Conservation (phyloP, 37 sponge, comb jelly and placozoan species). For the Agelas oroides region DNA sequence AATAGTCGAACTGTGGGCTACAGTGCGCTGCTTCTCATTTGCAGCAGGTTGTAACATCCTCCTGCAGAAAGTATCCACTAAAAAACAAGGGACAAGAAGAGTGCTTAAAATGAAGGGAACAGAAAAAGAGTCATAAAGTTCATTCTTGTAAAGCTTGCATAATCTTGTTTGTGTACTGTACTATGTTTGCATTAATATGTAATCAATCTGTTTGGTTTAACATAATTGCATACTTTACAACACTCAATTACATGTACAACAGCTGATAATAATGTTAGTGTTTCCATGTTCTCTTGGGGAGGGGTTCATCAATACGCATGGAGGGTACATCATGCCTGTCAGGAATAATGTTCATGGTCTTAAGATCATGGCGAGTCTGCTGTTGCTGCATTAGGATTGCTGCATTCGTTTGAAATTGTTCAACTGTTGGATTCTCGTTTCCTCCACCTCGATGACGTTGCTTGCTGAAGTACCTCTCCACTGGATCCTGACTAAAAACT, state of each 20-base stretch:
- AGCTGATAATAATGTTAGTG: background rate
- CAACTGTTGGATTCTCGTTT: conserved; percentile 21
- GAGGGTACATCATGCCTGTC: background rate
- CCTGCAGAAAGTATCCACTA: background rate
- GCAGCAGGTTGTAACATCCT: conserved; percentile 11
- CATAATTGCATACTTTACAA: no score
- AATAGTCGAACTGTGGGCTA: conserved; percentile 29
- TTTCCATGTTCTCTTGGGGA: background rate
- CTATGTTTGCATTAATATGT: background rate
- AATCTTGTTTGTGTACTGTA: background rate
- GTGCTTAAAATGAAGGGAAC: conserved; percentile 1
- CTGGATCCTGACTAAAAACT: conserved; percentile 21
- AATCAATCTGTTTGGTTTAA: background rate
- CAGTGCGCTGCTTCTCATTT: conserved; percentile 24
- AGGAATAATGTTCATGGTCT: conserved; percentile 18
- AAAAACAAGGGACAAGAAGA: conserved; percentile 36
- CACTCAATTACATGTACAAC: no score
- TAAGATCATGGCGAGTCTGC: background rate
- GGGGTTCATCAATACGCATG: background rate
- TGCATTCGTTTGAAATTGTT: background rate
- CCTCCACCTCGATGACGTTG: conserved; percentile 14
- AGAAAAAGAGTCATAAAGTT: background rate
- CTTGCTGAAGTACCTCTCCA: background rate
- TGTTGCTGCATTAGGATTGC: background rate
- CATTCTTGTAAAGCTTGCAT: background rate